Evolutionary conservation across 2,797 vertebrate species (phyloP).

Genomic region (Scyliorhinus canicula): DNA sequence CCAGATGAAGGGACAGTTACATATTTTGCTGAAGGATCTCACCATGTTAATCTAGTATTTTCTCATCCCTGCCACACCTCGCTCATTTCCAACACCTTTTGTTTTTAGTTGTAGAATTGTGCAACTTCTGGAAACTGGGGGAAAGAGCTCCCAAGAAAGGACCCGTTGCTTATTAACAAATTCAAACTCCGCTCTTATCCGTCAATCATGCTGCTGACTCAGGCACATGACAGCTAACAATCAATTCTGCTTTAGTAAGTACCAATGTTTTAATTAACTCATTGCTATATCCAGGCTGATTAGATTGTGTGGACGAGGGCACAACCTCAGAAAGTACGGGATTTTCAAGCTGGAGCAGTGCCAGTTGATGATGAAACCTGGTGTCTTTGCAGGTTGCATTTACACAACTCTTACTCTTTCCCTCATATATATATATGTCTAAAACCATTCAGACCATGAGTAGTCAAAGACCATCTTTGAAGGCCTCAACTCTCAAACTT

Average conservation of each 20-base stretch:
- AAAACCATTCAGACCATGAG: not conserved
- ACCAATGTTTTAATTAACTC: constrained; percentile 32
- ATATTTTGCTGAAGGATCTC: not conserved
- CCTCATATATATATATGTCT: too few relatives aligned
- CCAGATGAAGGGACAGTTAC: not conserved
- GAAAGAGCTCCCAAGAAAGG: not conserved
- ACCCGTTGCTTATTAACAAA: not conserved
- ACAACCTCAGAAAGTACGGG: not conserved
- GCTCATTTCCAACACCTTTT: not conserved
- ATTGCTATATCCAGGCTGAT: not conserved
- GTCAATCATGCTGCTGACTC: not conserved
- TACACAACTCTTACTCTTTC: not conserved
- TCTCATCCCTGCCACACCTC: not conserved
- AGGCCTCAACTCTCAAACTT: not conserved
- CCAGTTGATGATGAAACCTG: not conserved
- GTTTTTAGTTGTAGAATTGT: not conserved
- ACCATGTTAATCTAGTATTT: not conserved
- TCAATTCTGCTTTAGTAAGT: constrained; percentile 22
- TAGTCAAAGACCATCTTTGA: not conserved
- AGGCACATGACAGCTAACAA: not conserved
- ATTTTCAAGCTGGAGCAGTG: not conserved
- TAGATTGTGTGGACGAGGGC: not conserved
- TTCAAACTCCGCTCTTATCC: not conserved
- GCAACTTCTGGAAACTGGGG: not conserved
- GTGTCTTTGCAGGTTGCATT: not conserved